Evolutionary conservation across 2,888 invertebrate species (phyloP).

Genomic region (Noctua janthina): DNA sequence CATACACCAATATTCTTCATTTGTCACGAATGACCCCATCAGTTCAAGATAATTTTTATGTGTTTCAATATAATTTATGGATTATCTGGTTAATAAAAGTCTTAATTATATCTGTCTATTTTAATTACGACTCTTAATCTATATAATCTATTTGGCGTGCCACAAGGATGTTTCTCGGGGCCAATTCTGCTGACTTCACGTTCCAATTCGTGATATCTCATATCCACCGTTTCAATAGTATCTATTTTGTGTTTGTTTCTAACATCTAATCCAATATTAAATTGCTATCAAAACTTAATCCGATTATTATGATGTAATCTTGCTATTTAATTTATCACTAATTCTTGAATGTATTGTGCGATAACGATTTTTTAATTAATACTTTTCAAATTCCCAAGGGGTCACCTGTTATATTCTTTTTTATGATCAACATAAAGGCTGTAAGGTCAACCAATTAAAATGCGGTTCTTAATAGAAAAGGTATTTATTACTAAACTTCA

Average conservation of each 20-base stretch:
- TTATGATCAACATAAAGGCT: neutral
- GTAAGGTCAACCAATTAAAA: neutral
- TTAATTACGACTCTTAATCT: neutral
- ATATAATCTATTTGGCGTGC: neutral
- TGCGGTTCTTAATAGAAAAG: neutral
- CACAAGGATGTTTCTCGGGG: conserved; percentile 6
- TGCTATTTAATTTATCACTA: neutral
- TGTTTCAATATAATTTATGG: neutral
- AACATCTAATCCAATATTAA: neutral
- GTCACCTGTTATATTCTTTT: neutral
- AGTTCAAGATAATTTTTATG: neutral
- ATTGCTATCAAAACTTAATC: conserved; percentile 9
- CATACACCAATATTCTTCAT: neutral
- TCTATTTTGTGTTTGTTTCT: neutral
- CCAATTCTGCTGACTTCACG: neutral
- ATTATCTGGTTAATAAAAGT: neutral
- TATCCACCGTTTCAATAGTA: neutral
- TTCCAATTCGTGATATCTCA: neutral
- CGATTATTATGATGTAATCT: conserved; percentile 8
- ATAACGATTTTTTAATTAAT: neutral
- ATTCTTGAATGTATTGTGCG: neutral
- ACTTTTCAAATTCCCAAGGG: neutral
- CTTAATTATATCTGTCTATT: neutral
- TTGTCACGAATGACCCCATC: neutral
- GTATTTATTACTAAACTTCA: neutral